These are phyloP conservation scores for Falcunculus frontatus DNA, from an alignment of 2,113 vertebrate genomes.

Conservation along the genomic window DNA sequence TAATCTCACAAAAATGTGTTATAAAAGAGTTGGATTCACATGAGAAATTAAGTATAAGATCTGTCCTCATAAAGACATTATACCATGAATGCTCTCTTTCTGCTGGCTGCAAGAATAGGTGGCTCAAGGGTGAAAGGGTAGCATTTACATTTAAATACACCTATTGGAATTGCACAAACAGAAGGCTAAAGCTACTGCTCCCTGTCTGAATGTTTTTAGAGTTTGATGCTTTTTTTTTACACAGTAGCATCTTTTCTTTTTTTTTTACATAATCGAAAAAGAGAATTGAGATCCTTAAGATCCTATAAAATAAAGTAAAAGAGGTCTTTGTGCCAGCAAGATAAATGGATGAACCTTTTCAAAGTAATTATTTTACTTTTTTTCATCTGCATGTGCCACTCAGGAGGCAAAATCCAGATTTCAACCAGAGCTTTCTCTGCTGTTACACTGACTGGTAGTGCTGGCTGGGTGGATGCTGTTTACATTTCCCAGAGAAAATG, in stretches of 20 bases:
- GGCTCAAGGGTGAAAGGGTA: constrained; percentile 70
- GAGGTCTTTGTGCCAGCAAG: not conserved
- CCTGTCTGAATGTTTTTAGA: constrained; percentile 42
- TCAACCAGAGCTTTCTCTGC: not conserved
- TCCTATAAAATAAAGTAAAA: constrained; percentile 1
- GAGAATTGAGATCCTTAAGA: not conserved
- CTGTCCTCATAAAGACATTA: constrained; percentile 67
- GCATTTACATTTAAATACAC: constrained; percentile 75
- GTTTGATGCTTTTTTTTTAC: not conserved
- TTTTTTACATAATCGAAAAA: not conserved
- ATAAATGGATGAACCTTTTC: constrained; percentile 11
- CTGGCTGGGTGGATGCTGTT: constrained; percentile 8
- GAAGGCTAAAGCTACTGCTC: constrained; percentile 59
- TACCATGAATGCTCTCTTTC: constrained; percentile 70
- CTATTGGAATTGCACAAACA: constrained; percentile 67
- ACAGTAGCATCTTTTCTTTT: not conserved
- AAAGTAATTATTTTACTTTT: constrained; percentile 38
- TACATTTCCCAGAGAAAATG: constrained; percentile 47
- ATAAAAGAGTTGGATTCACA: constrained; percentile 61
- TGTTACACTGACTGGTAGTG: not conserved
- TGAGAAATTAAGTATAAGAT: constrained; percentile 70
- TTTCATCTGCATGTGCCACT: not conserved
- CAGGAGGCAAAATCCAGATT: not conserved
- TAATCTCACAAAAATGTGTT: constrained; percentile 56
- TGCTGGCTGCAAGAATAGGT: constrained; percentile 66